Base-by-base conservation (phyloP, 2,797 vertebrate genomes). In the Sparidentex hasta region DNA sequence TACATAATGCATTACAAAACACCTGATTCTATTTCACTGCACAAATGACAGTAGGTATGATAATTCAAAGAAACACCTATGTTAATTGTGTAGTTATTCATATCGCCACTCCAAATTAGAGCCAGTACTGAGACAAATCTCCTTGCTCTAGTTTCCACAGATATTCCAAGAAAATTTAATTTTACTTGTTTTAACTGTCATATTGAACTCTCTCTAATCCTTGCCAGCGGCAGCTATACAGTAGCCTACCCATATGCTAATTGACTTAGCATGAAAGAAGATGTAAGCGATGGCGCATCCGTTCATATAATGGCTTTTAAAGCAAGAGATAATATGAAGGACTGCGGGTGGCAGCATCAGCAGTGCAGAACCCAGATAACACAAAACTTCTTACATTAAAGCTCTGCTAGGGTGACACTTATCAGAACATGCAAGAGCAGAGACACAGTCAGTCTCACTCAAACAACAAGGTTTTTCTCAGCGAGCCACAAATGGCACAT, bases 161-260 rank as follows among this genome's bases (percentile, higher is more conserved):
- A 88, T 57, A 3, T 12, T 16, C 27, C 33, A 50, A 12, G 0
- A 63, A 84, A 74, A 13, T 68, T 48, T n/a, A 33, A 67, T 76
- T 76, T 74, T 20, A 62, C 51, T 41, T 12, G 38, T 50, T 63
- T 74, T 38, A 18, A 56, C 65, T 52, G 46, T 58, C 29, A 76
- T 70, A 68, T 71, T 81, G 44, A 82, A 64, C 64, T 72, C 23
- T 74, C 44, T 71, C 71, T 7, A 86, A 82, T 87, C 76, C 65
- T 71, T 70, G 77, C 88, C 76, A 65, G 65, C 51, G 63, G 86
- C 69, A 51, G 51, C 65, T 54, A 76, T 69, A 79, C 33, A 74
- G 69, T 77, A 82, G 74, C 67, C 80, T 52, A 76, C 65, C 77
- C 76, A 68, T 69, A 82, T 79, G 82, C 62, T 72, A 80, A 86